Conservation (phyloP, 2,113 vertebrate genomes). For the Struthidea cinerea region DNA sequence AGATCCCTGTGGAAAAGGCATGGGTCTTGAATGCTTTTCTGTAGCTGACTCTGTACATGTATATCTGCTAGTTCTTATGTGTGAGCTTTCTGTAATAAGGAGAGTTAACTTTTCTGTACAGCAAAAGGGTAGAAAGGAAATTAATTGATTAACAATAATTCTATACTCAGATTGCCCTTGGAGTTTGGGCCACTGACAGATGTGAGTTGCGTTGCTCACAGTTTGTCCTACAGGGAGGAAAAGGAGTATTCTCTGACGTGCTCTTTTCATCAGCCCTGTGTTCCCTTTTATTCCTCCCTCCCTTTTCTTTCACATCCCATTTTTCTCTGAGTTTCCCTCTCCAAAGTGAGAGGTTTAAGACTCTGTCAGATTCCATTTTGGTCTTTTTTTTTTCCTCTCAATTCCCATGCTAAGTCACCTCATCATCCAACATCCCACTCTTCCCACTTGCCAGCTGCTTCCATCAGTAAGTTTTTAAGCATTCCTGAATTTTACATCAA, state of each 20-base stretch:
- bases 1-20: not conserved
- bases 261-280: not conserved
- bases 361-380: not conserved
- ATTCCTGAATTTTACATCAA: constrained; percentile 16
- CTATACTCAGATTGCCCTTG: not conserved
- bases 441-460: constrained; percentile 36
- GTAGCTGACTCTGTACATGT: not conserved
- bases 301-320: not conserved
- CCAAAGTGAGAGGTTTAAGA: not conserved
- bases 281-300: not conserved
- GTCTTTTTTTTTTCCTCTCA: not conserved
- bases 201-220: not conserved
- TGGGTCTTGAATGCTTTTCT: not conserved
- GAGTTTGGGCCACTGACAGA: not conserved
- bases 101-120: not conserved
- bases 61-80: not conserved
- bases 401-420: constrained; percentile 1
- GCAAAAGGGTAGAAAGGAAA: not conserved
- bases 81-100: not conserved
- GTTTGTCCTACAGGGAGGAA: not conserved
- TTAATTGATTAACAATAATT: not conserved
- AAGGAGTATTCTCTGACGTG: not conserved
- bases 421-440: not conserved
- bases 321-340: not conserved
- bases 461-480: constrained; percentile 6